A percentile compares a stretch with the other conserved stretches of the same genome.
Evolutionary conservation across 2,888 invertebrate genomes (phyloP).

Genomic region (Abscondita cerata): DNA sequence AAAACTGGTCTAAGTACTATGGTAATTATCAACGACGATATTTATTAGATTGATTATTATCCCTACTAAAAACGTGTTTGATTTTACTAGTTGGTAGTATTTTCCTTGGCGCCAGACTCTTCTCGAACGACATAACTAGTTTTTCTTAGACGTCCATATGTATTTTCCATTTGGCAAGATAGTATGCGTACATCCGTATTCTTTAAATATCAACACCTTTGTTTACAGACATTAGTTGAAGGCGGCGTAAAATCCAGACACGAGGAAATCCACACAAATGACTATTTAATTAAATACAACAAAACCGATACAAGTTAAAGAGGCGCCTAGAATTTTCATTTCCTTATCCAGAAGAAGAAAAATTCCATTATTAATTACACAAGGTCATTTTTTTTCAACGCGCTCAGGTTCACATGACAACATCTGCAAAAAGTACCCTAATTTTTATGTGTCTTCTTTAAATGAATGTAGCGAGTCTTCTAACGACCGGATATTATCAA

Average conservation of each 20-base stretch:
- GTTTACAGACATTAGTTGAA: conserved; percentile 3
- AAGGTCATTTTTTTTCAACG: too few relatives aligned
- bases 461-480: too few relatives aligned
- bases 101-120: conserved; percentile 7
- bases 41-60: conserved; percentile 10
- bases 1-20: neutral
- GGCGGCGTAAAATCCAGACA: conserved; percentile 1
- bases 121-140: neutral
- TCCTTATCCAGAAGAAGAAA: too few relatives aligned
- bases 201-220: neutral
- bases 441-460: too few relatives aligned
- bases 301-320: too few relatives aligned
- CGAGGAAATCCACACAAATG: neutral
- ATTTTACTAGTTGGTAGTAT: conserved; percentile 7
- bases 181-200: conserved; percentile 5
- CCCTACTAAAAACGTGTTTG: conserved; percentile 4
- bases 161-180: conserved; percentile 8
- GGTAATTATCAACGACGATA: neutral
- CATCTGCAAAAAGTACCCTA: too few relatives aligned
- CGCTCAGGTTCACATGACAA: too few relatives aligned
- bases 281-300: neutral
- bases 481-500: too few relatives aligned
- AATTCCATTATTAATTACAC: too few relatives aligned
- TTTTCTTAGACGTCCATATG: neutral
- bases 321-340: too few relatives aligned